A percentile compares a stretch with the other conserved stretches of the same genome.
Conservation (phyloP, 1,140 invertebrate species). For the Marisa cornuarietis region DNA sequence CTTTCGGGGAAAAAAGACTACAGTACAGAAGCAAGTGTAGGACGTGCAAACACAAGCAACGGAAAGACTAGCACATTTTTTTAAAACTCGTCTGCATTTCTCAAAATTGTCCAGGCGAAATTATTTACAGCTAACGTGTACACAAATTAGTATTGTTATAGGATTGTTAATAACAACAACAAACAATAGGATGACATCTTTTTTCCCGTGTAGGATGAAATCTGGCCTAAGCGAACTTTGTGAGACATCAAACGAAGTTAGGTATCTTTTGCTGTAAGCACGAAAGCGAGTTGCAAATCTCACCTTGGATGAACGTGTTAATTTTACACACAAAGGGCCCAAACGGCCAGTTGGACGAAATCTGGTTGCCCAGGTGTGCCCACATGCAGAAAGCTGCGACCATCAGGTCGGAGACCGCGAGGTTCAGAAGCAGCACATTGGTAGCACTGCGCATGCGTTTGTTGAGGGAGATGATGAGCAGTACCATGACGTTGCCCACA, state of each 20-base stretch:
- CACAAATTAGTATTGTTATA: no score
- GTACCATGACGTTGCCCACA: slow-evolving; percentile 47
- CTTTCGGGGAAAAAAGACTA: slow-evolving; percentile 38
- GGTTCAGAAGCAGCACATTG: slow-evolving; percentile 90
- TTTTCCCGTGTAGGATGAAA: no score
- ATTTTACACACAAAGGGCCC: slow-evolving; percentile 67
- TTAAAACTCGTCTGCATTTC: no score
- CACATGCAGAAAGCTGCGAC: slow-evolving; percentile 68
- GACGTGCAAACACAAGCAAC: no score
- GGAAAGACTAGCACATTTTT: no score
- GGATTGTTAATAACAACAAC: no score
- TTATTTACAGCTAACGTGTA: no score
- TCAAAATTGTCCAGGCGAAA: no score
- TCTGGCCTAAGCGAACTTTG: no score
- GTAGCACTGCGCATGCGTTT: slow-evolving; percentile 62
- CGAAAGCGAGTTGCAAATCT: slow-evolving; percentile 20
- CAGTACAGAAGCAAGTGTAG: no score
- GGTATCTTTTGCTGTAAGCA: slow-evolving; percentile 10
- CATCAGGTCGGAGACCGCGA: slow-evolving; percentile 91
- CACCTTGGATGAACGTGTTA: slow-evolving; percentile 69
- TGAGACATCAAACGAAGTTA: background rate
- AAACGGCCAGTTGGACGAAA: slow-evolving; percentile 57
- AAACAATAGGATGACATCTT: no score
- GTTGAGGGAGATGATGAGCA: slow-evolving; percentile 45
- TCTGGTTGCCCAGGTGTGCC: slow-evolving; percentile 64